These are phyloP conservation scores for Garrulus glandarius DNA, from an alignment of 2,797 vertebrate species.

Conservation along the genomic window DNA sequence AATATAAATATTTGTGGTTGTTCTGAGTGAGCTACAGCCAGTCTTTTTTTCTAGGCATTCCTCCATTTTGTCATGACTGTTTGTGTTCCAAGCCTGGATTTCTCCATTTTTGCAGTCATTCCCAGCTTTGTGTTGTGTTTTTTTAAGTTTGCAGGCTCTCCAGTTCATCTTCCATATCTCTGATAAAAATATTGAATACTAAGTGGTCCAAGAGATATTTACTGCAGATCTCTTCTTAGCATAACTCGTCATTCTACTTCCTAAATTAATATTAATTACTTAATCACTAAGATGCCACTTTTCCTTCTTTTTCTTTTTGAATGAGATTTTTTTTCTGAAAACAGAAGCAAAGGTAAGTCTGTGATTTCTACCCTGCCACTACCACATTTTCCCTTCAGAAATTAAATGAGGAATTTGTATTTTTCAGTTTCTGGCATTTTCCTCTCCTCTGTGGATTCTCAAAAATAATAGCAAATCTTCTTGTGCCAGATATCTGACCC, in stretches of 20 bases:
- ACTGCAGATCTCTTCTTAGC: background rate
- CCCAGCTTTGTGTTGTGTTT: background rate
- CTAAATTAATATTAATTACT: background rate
- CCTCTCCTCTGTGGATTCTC: background rate
- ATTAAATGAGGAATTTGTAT: background rate
- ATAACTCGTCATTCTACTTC: background rate
- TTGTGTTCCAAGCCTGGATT: background rate
- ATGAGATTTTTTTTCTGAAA: background rate
- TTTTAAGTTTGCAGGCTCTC: background rate
- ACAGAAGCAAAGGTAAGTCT: background rate
- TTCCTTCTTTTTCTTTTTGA: background rate
- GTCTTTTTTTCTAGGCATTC: background rate
- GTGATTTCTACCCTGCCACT: background rate
- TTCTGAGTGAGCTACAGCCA: background rate
- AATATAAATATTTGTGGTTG: background rate
- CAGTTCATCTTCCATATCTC: background rate
- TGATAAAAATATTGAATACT: background rate
- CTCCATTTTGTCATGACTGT: background rate
- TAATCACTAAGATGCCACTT: background rate
- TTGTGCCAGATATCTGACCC: background rate
- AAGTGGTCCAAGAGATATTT: background rate
- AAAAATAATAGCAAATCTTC: background rate
- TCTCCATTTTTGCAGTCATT: background rate
- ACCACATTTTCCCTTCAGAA: background rate
- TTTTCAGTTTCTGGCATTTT: background rate